phyloP scores from a whole-genome alignment of 2,113 vertebrate species.

The Neolamprologus longior region DNA sequence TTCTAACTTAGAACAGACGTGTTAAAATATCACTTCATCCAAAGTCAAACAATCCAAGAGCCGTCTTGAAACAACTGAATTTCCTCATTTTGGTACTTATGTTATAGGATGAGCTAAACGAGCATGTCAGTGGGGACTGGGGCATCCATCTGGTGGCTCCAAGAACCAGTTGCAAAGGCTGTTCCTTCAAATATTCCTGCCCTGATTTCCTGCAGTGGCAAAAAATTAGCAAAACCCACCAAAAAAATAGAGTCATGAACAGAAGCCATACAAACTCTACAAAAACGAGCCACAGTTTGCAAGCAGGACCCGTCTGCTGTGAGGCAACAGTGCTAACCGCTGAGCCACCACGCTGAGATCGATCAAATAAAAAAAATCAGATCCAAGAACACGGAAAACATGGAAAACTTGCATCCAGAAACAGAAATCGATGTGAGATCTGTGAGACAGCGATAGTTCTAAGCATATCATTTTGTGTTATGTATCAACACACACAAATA shows the following conservation, averaged over 20 bases:
- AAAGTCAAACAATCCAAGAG: not conserved
- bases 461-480: not conserved
- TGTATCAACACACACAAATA: not conserved
- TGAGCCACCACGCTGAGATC: not conserved
- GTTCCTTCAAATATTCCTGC: not conserved
- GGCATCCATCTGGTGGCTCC: not conserved
- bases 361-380: fast-evolving
- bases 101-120: not conserved
- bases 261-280: fast-evolving
- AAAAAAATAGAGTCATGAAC: not conserved
- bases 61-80: not conserved
- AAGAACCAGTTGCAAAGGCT: not conserved
- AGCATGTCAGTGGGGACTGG: not conserved
- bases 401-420: not conserved
- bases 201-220: not conserved
- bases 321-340: fast-evolving
- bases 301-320: not conserved
- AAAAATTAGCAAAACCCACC: fast-evolving
- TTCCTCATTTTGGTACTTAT: not conserved
- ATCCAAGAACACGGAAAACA: not conserved
- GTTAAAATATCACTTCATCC: not conserved
- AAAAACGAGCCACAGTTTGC: not conserved
- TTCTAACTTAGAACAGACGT: not conserved
- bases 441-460: not conserved
- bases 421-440: not conserved